A percentile compares a stretch with the other conserved stretches of the same genome.
Evolutionary conservation across 2,113 vertebrate genomes (phyloP).

Genomic region (Falco punctatus): DNA sequence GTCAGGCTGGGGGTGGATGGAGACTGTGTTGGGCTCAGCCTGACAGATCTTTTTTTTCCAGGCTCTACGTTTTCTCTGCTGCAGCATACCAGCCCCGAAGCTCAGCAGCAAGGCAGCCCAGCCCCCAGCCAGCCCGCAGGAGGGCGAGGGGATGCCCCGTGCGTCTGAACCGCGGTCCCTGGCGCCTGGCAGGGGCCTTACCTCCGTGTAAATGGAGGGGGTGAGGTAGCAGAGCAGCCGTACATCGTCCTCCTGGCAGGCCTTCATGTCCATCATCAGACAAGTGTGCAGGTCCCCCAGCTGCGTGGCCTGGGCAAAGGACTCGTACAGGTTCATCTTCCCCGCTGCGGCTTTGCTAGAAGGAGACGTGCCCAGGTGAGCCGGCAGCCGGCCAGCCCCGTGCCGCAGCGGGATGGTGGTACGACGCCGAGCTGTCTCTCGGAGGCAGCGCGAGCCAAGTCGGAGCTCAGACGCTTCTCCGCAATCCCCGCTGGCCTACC

Average conservation of each 20-base stretch:
- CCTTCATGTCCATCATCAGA: constrained; percentile 99
- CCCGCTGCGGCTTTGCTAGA: constrained; percentile 91
- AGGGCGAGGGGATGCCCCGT: neutral
- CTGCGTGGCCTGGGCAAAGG: constrained; percentile 94
- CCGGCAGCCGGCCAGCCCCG: neutral
- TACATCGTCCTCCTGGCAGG: constrained; percentile 94
- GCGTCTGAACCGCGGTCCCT: neutral
- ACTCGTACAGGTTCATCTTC: constrained; percentile 96
- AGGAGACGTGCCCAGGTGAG: neutral
- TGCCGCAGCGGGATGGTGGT: neutral
- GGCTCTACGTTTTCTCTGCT: neutral
- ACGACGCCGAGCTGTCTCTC: accelerated
- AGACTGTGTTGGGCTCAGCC: neutral
- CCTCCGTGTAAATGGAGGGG: constrained; percentile 90
- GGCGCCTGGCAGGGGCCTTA: neutral
- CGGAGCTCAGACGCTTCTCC: accelerated
- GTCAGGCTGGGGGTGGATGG: neutral
- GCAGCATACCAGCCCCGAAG: neutral
- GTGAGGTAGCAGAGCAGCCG: constrained; percentile 95
- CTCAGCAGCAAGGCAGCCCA: neutral
- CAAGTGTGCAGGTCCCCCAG: constrained; percentile 95
- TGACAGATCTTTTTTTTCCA: too few relatives aligned
- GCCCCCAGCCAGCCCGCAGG: neutral
- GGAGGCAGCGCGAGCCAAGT: neutral
- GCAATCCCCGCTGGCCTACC: constrained; percentile 63